Base-by-base conservation (phyloP, 2,113 vertebrate genomes). In the Cynopterus brachyotis region DNA sequence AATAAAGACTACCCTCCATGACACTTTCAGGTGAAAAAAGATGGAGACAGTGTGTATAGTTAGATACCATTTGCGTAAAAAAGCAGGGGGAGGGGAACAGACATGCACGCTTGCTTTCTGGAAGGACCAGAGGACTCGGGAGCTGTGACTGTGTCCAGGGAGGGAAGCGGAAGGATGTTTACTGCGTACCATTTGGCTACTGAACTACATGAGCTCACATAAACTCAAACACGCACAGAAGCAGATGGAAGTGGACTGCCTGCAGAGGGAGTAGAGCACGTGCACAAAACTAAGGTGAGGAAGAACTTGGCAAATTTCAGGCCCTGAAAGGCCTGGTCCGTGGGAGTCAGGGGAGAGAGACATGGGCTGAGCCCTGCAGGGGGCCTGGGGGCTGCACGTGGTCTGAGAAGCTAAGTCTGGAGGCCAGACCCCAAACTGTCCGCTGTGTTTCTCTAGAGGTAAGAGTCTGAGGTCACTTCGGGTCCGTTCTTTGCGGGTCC, bases 271-370 rank as follows among this genome's bases (percentile, higher is more conserved):
- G 22, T 0, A 13, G 47, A 17, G 47, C 6, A 19, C 0, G 30
- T 1, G 16, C 32, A 26, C 0, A n/a, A 3, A 16, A 7, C 66
- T 32, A 3, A 87, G 30, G 32, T 1, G 10, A 50, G 57, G 32
- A 11, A 5, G 60, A 47, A 3, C 3, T 3, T 0, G 4, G 47
- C 3, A 4, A 55, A 32, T 1, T 2, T 20, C 9, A 10, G 26
- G 13, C 50, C 17, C 28, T 22, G 8, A 3, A 30, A 35, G 59
- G 62, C 62, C 91, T 16, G 73, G 20, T 40, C 16, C 3, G 13
- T 5, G 19, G 17, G 13, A 32, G 70, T 2, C 13, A 32, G 50
- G 9, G 37, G 35, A 53, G 2, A 37, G 17, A 28, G 76, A 28
- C 35, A 17, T 1, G 4, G 15, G 30, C 13, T 24, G 30, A 45